These are phyloP conservation scores for Calephelis nemesis DNA, from an alignment of 1,140 invertebrate species.

Conservation along the genomic window DNA sequence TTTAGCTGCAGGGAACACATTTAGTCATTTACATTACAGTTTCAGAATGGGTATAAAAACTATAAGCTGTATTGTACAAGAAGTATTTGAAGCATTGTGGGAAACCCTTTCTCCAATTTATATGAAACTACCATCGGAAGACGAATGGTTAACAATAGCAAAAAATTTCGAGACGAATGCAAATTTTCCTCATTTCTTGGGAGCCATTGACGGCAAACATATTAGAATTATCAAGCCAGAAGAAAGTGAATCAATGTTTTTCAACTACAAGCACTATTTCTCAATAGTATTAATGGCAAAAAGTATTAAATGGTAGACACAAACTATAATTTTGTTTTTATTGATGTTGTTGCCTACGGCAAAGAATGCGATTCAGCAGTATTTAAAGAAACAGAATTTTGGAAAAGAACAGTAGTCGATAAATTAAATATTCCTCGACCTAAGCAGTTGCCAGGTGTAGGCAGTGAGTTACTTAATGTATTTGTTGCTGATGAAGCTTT, in stretches of 20 bases:
- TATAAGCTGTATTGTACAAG: too few species aligned
- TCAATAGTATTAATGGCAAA: conserved; percentile 67
- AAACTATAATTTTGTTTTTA: conserved; percentile 55
- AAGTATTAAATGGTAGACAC: conserved; percentile 54
- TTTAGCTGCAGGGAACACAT: conserved; percentile 44
- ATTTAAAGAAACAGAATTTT: conserved; percentile 34
- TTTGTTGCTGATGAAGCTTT: too few species aligned
- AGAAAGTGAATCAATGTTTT: conserved; percentile 49
- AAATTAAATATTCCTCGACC: too few species aligned
- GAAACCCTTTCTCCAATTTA: too few species aligned
- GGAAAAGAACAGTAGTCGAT: conserved; percentile 26
- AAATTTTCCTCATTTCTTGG: conserved; percentile 58
- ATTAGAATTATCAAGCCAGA: conserved; percentile 46
- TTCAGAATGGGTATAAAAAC: too few species aligned
- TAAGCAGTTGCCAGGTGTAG: too few species aligned
- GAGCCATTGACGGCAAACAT: conserved; percentile 63
- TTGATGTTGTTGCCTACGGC: conserved; percentile 64
- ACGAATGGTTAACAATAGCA: too few species aligned
- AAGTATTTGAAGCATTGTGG: too few species aligned
- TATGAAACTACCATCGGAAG: too few species aligned
- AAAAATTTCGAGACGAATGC: too few species aligned
- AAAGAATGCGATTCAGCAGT: conserved; percentile 47
- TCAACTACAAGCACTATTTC: conserved; percentile 46
- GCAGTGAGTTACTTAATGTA: too few species aligned
- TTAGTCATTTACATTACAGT: too few species aligned